phyloP scores from a whole-genome alignment of 2,888 invertebrate species.

The Drosophila cognata region DNA sequence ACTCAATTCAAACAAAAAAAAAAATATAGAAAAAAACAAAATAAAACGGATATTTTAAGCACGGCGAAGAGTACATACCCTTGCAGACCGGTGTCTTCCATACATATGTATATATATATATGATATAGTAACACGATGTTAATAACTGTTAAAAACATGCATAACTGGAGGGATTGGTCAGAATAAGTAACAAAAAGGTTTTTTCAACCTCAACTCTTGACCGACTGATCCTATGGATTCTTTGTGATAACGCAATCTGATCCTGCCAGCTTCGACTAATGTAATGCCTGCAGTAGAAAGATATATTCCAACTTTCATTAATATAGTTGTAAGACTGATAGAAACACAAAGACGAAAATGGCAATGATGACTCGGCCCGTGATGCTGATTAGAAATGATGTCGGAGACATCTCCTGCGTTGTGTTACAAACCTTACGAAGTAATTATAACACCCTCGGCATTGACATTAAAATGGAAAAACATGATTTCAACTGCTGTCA shows the following conservation, averaged over 20 bases:
- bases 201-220: not conserved
- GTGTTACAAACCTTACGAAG: not conserved
- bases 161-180: not conserved
- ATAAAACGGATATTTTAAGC: not conserved
- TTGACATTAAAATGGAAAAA: slow-evolving; percentile 25
- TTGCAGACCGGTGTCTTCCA: not conserved
- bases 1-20: slow-evolving; percentile 34
- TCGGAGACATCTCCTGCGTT: too few relatives aligned
- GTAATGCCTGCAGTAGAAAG: not conserved
- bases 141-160: not conserved
- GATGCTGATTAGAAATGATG: not conserved
- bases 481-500: slow-evolving; percentile 81
- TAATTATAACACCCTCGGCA: not conserved
- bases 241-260: not conserved
- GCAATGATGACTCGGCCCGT: not conserved
- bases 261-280: not conserved
- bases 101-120: not conserved
- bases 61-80: not conserved
- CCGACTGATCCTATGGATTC: not conserved
- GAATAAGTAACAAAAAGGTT: not conserved
- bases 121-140: not conserved
- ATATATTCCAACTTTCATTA: not conserved
- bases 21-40: slow-evolving; percentile 2
- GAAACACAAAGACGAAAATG: not conserved
- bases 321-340: not conserved